These are phyloP conservation scores for Spisula solida DNA, from an alignment of 2,888 invertebrate species.

Conservation along the genomic window DNA sequence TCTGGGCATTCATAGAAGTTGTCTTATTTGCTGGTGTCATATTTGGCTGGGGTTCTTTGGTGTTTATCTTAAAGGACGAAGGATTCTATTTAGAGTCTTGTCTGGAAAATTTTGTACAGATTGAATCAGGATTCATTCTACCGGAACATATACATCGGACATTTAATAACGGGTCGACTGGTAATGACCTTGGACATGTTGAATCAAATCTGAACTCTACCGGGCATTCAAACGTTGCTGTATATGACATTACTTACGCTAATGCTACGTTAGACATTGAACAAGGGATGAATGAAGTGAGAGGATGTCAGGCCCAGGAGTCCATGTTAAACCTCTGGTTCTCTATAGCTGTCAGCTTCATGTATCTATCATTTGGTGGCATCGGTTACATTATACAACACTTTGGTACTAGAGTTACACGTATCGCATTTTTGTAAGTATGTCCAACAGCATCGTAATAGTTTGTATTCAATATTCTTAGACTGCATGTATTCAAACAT, in stretches of 20 bases:
- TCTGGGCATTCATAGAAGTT: constrained; percentile 78
- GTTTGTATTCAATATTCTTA: neutral
- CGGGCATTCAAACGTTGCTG: neutral
- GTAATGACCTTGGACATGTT: neutral
- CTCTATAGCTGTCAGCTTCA: constrained; percentile 67
- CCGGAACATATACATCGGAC: neutral
- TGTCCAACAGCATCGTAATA: neutral
- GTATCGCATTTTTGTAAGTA: constrained; percentile 67
- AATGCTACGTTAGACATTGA: neutral
- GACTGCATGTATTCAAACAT: neutral
- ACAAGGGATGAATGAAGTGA: neutral
- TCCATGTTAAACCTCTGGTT: constrained; percentile 68
- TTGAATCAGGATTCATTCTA: constrained; percentile 3
- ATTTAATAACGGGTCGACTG: neutral
- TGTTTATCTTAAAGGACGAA: constrained; percentile 78
- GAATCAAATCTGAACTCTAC: neutral
- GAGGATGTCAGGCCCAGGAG: constrained; percentile 59
- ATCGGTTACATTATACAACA: constrained; percentile 62
- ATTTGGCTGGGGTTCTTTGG: constrained; percentile 81
- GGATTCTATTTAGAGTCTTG: constrained; percentile 75
- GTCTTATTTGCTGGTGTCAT: constrained; percentile 78
- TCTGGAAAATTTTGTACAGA: neutral
- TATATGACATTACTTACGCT: neutral
- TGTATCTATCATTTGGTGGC: constrained; percentile 65
- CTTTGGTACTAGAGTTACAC: constrained; percentile 57